Base-by-base conservation (phyloP, 2,113 vertebrate genomes). In the Callionymus lyra region DNA sequence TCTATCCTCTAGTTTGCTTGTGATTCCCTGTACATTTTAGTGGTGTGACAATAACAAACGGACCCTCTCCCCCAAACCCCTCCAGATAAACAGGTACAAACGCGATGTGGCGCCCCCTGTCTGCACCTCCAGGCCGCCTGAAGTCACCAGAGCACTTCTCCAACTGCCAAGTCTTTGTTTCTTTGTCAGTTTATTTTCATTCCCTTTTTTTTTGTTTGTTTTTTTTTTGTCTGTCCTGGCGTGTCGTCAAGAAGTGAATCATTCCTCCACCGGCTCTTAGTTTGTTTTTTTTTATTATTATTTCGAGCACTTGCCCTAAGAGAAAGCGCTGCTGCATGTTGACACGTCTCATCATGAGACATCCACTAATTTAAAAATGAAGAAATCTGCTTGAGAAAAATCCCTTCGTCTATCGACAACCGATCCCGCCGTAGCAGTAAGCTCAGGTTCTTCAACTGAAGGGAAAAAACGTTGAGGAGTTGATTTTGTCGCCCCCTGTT, bases 21-120 rank as follows among this genome's bases (percentile, higher is more conserved):
- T 83, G 79, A 72, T 79, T 79, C 79, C 70, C 76, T 82, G 76
- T 67, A 77, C 81, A 84, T 86, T 86, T 83, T 84, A 86, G 86
- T 88, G 86, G 82, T 85, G 87, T 89, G 84, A 89, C 77, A 72
- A 76, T 74, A 79, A 81, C 65, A 76, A 81, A 72, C 79, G 48
- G 61, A 54, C 37, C 45, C 8, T 35, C 43, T 10, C 31, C 16
- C 12, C 15, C 13, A 13, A 36, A 4, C 45, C 42, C 59, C 58
- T 67, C 61, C 62, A 63, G 58, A 75, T 59, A 66, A 76, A 78
- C 70, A 59, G 72, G 76, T 80, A 66, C 67, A 74, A 77, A 68
- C 72, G 66, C 51, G 51, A 70, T 69, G 63, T 66, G 51, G 68
- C 52, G 39, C 50, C 56, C 42, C 41, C 48, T 74, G 50, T 15